A percentile compares a stretch with the other conserved stretches of the same genome.
Conservation (phyloP, 2,888 invertebrate genomes). For the Teleogryllus oceanicus region DNA sequence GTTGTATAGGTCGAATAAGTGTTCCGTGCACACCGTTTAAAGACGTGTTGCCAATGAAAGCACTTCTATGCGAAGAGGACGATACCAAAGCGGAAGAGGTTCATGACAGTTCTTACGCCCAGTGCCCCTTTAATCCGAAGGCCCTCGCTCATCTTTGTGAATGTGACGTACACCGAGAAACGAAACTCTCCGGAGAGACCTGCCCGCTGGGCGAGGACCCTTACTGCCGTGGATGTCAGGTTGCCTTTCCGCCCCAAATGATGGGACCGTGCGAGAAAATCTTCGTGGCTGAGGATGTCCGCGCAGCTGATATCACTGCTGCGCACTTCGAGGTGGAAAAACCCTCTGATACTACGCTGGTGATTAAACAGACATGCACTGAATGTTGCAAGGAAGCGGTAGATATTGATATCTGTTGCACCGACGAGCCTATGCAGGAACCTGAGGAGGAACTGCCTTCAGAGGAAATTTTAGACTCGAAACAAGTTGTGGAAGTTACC, state of each 20-base stretch:
- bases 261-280: not conserved
- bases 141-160: not conserved
- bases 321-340: not conserved
- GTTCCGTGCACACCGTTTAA: not conserved
- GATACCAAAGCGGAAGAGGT: not conserved
- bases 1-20: not conserved
- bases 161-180: not conserved
- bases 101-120: not conserved
- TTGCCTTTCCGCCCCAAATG: not conserved
- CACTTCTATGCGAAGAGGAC: not conserved
- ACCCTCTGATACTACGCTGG: not conserved
- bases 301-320: not conserved
- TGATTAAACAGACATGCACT: not conserved
- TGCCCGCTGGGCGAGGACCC: not conserved
- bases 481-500: too few relatives aligned
- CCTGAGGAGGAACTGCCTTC: not conserved
- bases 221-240: not conserved
- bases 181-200: not conserved
- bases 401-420: not conserved
- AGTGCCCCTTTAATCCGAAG: not conserved
- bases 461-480: too few relatives aligned
- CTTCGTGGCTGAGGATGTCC: not conserved
- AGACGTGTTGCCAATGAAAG: not conserved
- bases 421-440: not conserved
- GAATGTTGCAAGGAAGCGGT: not conserved